These are phyloP conservation scores for Lepidurus arcticus DNA, from an alignment of 1,140 invertebrate species.

Conservation along the genomic window DNA sequence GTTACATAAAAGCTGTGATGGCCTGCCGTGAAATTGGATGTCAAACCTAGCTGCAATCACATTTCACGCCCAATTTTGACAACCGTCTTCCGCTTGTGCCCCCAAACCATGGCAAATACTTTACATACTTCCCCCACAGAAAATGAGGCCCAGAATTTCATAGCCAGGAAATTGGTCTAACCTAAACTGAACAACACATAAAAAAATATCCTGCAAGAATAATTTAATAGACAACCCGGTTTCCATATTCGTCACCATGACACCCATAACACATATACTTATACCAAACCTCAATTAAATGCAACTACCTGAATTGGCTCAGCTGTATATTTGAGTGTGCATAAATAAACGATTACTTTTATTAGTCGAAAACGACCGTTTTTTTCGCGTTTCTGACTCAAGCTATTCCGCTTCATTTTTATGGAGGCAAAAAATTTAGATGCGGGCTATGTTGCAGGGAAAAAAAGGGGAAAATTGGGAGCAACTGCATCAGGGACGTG, in stretches of 20 bases:
- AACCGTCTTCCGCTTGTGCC: not conserved
- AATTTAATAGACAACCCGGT: too few relatives aligned
- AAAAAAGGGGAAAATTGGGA: not conserved
- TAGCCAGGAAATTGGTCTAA: not conserved
- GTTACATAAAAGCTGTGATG: not conserved
- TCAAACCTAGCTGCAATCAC: not conserved
- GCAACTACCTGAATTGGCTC: too few relatives aligned
- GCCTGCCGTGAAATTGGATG: not conserved
- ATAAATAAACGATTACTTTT: too few relatives aligned
- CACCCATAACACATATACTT: too few relatives aligned
- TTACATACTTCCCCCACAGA: not conserved
- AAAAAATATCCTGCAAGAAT: too few relatives aligned
- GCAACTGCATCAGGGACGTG: not conserved
- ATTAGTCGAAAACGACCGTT: too few relatives aligned
- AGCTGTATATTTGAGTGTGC: too few relatives aligned
- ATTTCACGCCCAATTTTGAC: not conserved
- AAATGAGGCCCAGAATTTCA: not conserved
- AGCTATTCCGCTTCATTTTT: too few relatives aligned
- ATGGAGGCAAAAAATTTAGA: not conserved
- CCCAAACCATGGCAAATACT: not conserved
- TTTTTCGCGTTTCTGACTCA: too few relatives aligned
- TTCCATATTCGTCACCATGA: too few relatives aligned
- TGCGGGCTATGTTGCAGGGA: not conserved
- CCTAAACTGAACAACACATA: too few relatives aligned
- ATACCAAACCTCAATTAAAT: too few relatives aligned